Evolutionary conservation across 2,888 invertebrate species (phyloP), one percentile per base, ranked within the genome.

Genomic region (Sminthurides aquaticus): DNA sequence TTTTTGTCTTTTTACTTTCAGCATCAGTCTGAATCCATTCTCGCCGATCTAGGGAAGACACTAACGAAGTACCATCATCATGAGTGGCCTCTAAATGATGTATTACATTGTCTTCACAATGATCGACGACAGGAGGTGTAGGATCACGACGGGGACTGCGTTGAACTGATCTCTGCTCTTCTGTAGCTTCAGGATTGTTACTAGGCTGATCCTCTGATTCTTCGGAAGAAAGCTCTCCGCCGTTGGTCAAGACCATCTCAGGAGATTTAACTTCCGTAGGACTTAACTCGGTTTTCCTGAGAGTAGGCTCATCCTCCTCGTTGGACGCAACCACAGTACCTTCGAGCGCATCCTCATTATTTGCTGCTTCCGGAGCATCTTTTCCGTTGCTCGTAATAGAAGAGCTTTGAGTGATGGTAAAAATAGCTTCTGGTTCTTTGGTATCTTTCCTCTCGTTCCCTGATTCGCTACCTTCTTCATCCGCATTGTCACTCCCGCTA

Each of bases 11-110:
- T 59, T 71, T 71, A 2, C 64, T 62, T 15, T 74, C 73, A 49
- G 54, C 66, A 29, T 73, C 73, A 59, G 66, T 69, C 43, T 74
- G 72, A 63, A 74, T 74, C 74, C 74, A 74, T 57, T 74, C 73
- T 58, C 73, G 28, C 55, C 66, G 64, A 34, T 74, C 74, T 22
- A 74, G 49, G 5, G 73, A 73, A 1, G 74, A 74, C 1, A 74
- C 73, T 8, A 73, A 49, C 11, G 72, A 72, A 8, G 69, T 70
- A 1, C 69, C 72, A 57, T 74, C 72, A 63, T 74, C 74, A 58
- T 73, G 73, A 25, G 65, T 68, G 1, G 71, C 66, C 26, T 71
- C 71, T 3, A 74, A 69, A 49, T 73, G 73, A 68, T 74, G 74
- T 67, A 73, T 73, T 5, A 74, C 73, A 61, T 67, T 71, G 49